Base-by-base conservation (phyloP, 2,888 invertebrate genomes). In the Apotomis turbidana region DNA sequence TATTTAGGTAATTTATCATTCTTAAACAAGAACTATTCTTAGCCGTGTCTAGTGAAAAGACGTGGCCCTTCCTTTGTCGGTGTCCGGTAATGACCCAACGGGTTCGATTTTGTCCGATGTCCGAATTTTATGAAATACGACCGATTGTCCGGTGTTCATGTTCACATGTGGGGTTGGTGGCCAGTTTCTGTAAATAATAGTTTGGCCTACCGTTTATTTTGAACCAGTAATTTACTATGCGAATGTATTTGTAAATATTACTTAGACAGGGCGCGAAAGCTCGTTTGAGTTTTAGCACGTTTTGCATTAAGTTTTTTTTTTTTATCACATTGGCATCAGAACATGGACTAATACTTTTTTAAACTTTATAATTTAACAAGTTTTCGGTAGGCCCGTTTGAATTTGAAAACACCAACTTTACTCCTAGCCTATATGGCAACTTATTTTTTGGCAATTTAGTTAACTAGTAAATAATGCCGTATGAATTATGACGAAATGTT, bases 1-100 rank as follows among this genome's bases (percentile, higher is more conserved):
- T 91, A 91, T 91, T 91, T 91, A 82, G 88, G 90, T 89, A 90
- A 93, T 93, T 93, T 93, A 93, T 93, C 93, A 93, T 93, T 92
- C 92, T 93, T 93, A 92, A 93, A 93, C 91, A 87, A 91, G 91
- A 84, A 83, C 87, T 91, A 89, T 75, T 58, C 71, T 72, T 71
- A 44, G 15, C 52, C 69, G 44, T 62, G 62, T 74, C 68, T 68
- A 63, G 63, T 63, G 75, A 89, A 91, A 88, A 86, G 88, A 85
- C 84, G 81, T 81, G 85, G 84, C 82, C 83, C 85, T 84, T 41
- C 88, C 90, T 87, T 88, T 84, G 83, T 86, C 84, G 85, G 86
- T 84, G 86, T 86, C 84, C 79, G 84, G 83, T 83, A 85, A 81
- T 83, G 80, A 86, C 86, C 87, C 85, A 87, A 89, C 90, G 87